A percentile compares a stretch with the other conserved stretches of the same genome.
These are phyloP conservation scores for Trichacis sp. DNA, from an alignment of 2,888 invertebrate genomes.

Conservation along the genomic window DNA sequence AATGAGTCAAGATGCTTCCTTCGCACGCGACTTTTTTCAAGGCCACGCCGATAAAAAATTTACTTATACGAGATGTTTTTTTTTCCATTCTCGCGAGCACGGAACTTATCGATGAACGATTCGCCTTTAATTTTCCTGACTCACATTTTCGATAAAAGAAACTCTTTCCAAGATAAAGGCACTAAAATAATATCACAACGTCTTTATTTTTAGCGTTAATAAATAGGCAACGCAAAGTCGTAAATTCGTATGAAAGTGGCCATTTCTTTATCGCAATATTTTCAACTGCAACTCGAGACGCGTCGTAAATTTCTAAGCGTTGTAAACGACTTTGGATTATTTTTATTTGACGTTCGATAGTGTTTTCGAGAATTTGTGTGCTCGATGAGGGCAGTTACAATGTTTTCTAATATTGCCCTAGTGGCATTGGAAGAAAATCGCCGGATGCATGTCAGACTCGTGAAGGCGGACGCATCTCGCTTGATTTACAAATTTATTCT, in stretches of 20 bases:
- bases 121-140: not conserved
- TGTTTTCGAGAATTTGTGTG: not conserved
- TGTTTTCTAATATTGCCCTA: not conserved
- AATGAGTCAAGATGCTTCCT: constrained; percentile 11
- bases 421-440: not conserved
- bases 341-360: too few species aligned
- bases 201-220: too few species aligned
- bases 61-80: not conserved
- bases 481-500: constrained; percentile 39
- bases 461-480: constrained; percentile 1
- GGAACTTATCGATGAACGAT: not conserved
- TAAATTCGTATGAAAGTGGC: too few species aligned
- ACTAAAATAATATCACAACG: too few species aligned
- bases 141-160: not conserved
- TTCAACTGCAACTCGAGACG: not conserved
- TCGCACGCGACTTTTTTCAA: constrained; percentile 1
- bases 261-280: not conserved
- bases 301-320: not conserved
- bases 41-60: not conserved
- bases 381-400: not conserved
- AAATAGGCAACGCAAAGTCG: too few species aligned
- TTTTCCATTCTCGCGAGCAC: not conserved
- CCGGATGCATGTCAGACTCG: constrained; percentile 16
- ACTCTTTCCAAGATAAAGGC: too few species aligned
- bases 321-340: too few species aligned